phyloP scores from a whole-genome alignment of 2,797 vertebrate genomes.

The Forpus xanthops region DNA sequence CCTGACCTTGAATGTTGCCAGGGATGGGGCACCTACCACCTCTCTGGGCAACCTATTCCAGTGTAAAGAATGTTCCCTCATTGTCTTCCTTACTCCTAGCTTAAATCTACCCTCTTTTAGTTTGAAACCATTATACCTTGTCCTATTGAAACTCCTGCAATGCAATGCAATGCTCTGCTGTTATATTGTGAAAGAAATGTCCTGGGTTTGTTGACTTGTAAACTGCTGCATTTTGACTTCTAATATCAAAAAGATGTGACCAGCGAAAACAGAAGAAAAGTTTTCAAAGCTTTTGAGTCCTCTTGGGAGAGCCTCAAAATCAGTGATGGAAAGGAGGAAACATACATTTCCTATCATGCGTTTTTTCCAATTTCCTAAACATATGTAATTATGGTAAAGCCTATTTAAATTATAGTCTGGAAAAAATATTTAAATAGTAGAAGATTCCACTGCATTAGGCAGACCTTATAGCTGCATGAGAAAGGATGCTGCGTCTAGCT shows the following conservation, averaged over 20 bases:
- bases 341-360: neutral
- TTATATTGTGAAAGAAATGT: neutral
- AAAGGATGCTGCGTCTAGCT: neutral
- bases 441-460: neutral
- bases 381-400: slow-evolving; percentile 26
- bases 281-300: neutral
- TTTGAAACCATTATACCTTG: neutral
- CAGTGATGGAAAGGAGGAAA: neutral
- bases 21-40: neutral
- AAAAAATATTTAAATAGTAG: slow-evolving; percentile 27
- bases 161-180: neutral
- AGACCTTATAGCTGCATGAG: neutral
- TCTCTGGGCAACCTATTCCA: neutral
- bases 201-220: neutral
- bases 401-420: slow-evolving; percentile 29
- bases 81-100: neutral
- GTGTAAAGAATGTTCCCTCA: neutral
- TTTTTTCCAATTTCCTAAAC: slow-evolving; percentile 20
- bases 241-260: neutral
- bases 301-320: neutral
- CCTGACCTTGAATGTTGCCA: neutral
- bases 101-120: neutral
- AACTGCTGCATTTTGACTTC: neutral
- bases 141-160: neutral
- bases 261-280: neutral